Evolutionary conservation across 1,140 invertebrate genomes (phyloP), one percentile per base, ranked within the genome.

Genomic region (Polyergus mexicanus): DNA sequence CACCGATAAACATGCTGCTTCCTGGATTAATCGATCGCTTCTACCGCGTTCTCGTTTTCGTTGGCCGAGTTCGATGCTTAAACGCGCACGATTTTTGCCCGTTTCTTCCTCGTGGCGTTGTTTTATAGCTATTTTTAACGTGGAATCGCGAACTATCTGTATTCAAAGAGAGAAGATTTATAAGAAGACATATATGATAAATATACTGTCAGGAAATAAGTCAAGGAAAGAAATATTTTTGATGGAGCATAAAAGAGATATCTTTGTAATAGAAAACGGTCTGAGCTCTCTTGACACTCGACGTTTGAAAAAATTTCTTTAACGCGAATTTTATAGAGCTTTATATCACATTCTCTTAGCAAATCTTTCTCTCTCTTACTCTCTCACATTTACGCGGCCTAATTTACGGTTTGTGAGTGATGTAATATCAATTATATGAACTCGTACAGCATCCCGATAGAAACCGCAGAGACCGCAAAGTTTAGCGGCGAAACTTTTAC

Each of bases 1-100:
- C 38, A 7, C 51, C 68, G 66, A 83, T 83, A 83, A 83, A 74
- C 71, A 83, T 72, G 35, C 25, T 47, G 66, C 32, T 47, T 83
- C 38, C 38, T 22, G 68, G 54, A 72, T 72, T 83, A 83, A 83
- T 83, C 68, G 78, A 80, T 69, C 28, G 78, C 28, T n/a, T 58
- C 51, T n/a, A 25, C 19, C 28, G 68, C 68, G n/a, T 72, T 83
- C 28, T 83, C 68, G 68, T 68, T 83, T 72, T 83, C 78, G 19
- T 83, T 72, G 47, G 68, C 54, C 54, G 54, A 58, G 54, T 83
- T 35, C 13, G 68, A 35, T 19, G 65, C 47, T 80, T 51, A 25
- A 35, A 38, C 38, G 68, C 65, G 65, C 38, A 72, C 38, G 32
- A 60, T 72, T 83, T 60, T 83, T 83, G 66, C 54, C 25, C 44